Conservation (phyloP, 2,113 vertebrate genomes). For the Synodontis membranacea region DNA sequence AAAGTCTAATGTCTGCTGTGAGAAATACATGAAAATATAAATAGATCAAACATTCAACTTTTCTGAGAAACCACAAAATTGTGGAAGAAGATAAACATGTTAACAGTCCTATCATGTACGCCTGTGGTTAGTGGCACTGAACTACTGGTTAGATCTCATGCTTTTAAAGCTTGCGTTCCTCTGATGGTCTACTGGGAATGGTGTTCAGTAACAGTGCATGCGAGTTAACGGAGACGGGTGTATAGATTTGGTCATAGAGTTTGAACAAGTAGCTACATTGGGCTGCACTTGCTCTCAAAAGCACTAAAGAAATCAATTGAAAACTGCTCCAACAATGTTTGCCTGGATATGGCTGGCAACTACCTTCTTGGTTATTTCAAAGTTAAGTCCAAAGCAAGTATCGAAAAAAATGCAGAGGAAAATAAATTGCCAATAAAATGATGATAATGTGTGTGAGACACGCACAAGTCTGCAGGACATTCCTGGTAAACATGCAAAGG, state of each 20-base stretch:
- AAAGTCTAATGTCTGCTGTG: slow-evolving; percentile 41
- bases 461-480: slow-evolving; percentile 60
- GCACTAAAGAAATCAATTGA: slow-evolving; percentile 48
- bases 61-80: slow-evolving; percentile 47
- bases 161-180: slow-evolving; percentile 52
- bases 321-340: slow-evolving; percentile 57
- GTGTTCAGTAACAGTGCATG: slow-evolving; percentile 61
- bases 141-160: slow-evolving; percentile 55
- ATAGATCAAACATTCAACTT: slow-evolving; percentile 35
- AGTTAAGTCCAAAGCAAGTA: slow-evolving; percentile 41
- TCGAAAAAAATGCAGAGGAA: slow-evolving; percentile 46
- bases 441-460: slow-evolving; percentile 56
- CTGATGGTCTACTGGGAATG: slow-evolving; percentile 47
- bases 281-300: slow-evolving; percentile 49
- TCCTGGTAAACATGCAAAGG: slow-evolving; percentile 67
- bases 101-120: slow-evolving; percentile 42
- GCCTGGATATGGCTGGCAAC: slow-evolving; percentile 58
- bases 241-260: slow-evolving; percentile 55
- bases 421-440: slow-evolving; percentile 39
- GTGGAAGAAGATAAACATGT: slow-evolving; percentile 52
- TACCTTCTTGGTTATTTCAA: slow-evolving; percentile 60
- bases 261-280: slow-evolving; percentile 58
- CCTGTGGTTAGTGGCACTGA: slow-evolving; percentile 55
- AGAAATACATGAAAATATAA: slow-evolving; percentile 46
- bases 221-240: slow-evolving; percentile 53